These are phyloP conservation scores for Hanleya hanleyi DNA, from an alignment of 2,888 invertebrate species.

Conservation along the genomic window DNA sequence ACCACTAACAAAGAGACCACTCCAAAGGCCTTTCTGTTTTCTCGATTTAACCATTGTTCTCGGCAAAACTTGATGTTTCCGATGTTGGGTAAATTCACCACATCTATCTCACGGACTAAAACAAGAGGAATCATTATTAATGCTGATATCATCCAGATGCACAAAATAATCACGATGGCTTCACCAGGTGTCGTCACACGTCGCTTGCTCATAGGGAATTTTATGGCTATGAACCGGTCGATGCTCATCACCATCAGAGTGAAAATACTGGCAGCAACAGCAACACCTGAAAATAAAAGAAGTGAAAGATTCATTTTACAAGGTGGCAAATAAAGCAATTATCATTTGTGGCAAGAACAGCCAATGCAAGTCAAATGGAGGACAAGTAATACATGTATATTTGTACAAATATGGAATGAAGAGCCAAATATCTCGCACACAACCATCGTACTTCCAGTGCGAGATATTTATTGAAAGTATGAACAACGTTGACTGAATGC, in stretches of 20 bases:
- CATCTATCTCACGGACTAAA: conserved; percentile 59
- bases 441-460: too few species aligned
- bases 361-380: too few species aligned
- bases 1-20: conserved; percentile 67
- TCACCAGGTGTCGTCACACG: conserved; percentile 44
- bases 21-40: conserved; percentile 59
- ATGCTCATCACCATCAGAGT: conserved; percentile 85
- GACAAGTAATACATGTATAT: too few species aligned
- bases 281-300: conserved; percentile 74
- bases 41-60: conserved; percentile 62
- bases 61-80: conserved; percentile 62
- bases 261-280: conserved; percentile 85
- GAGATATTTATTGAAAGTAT: too few species aligned
- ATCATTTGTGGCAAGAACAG: too few species aligned
- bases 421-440: too few species aligned
- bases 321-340: too few species aligned
- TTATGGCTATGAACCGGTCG: conserved; percentile 89
- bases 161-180: conserved; percentile 47
- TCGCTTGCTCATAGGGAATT: conserved; percentile 77
- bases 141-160: conserved; percentile 61
- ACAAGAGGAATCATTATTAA: conserved; percentile 63
- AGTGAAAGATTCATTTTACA: background rate
- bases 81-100: conserved; percentile 43
- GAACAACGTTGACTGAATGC: too few species aligned
- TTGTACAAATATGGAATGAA: too few species aligned